phyloP scores from a whole-genome alignment of 53 echinoderm and acorn worm species.

The Mesocentrotus franciscanus region DNA sequence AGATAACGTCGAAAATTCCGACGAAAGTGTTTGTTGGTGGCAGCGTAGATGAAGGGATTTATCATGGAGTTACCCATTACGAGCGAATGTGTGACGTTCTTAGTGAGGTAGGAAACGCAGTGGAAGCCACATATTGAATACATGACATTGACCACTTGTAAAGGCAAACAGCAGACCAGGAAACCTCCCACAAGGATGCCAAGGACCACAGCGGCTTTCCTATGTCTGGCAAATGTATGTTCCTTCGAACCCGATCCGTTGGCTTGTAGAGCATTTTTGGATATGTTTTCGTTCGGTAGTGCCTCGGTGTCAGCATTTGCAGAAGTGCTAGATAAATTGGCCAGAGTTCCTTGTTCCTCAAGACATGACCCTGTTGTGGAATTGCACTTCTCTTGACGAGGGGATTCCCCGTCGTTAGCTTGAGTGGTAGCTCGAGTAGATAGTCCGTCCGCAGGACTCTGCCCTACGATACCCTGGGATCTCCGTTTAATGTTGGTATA shows the following conservation, averaged over 20 bases:
- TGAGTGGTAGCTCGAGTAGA: not conserved
- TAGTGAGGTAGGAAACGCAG: constrained; percentile 11
- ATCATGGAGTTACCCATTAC: constrained; percentile 78
- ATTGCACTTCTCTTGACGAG: not conserved
- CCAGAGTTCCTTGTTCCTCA: not conserved
- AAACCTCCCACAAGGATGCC: constrained; percentile 51
- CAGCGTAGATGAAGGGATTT: constrained; percentile 81
- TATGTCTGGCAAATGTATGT: constrained; percentile 30
- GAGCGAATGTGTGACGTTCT: constrained; percentile 64
- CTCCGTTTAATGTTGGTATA: constrained; percentile 67
- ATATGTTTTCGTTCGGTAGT: not conserved
- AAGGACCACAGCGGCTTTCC: constrained; percentile 47
- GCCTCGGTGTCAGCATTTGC: not conserved
- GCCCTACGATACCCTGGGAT: constrained; percentile 47
- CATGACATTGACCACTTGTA: constrained; percentile 7
- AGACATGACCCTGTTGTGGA: not conserved
- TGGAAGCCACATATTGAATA: not conserved
- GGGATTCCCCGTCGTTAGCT: not conserved
- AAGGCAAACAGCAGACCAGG: constrained; percentile 59
- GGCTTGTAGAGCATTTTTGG: not conserved
- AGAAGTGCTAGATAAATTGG: not conserved
- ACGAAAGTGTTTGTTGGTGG: constrained; percentile 75
- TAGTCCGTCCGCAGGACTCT: not conserved
- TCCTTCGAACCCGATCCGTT: not conserved
- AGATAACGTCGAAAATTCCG: constrained; percentile 62